These are phyloP conservation scores for Artibeus jamaicensis DNA, from an alignment of 2,797 vertebrate species.

Conservation along the genomic window DNA sequence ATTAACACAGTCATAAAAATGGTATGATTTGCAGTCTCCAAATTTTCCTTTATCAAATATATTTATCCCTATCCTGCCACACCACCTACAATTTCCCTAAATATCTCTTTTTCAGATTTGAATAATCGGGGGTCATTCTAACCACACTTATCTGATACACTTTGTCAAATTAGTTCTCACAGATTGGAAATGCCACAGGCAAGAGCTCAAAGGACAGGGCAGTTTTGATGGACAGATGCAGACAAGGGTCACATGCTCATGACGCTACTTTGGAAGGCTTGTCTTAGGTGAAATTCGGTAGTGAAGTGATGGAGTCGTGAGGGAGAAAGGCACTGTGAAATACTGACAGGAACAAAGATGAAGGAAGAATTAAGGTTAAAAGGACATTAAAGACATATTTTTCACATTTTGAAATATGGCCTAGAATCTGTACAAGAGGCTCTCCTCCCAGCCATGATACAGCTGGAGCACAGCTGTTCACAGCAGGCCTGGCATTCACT, in stretches of 20 bases:
- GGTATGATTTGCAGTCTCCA: not conserved
- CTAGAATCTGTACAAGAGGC: not conserved
- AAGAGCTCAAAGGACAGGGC: not conserved
- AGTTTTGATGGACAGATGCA: not conserved
- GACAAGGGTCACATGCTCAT: not conserved
- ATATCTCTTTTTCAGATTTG: not conserved
- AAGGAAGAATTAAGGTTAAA: not conserved
- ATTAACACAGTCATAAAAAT: not conserved
- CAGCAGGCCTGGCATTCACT: not conserved
- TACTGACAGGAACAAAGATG: not conserved
- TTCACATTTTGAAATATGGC: constrained; percentile 38
- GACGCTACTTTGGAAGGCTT: not conserved
- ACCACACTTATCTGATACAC: not conserved
- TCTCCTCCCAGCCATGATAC: not conserved
- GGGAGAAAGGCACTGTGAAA: not conserved
- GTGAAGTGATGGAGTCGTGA: not conserved
- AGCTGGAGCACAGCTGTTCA: not conserved
- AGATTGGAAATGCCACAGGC: not conserved
- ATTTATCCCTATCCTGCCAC: not conserved
- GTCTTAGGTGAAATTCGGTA: not conserved
- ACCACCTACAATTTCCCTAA: not conserved
- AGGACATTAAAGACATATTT: not conserved
- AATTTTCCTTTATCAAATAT: not conserved
- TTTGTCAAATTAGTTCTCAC: not conserved
- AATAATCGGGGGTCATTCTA: not conserved